A percentile compares a stretch with the other conserved stretches of the same genome.
Conservation (phyloP, 1,140 invertebrate genomes). For the Euura lappo region DNA sequence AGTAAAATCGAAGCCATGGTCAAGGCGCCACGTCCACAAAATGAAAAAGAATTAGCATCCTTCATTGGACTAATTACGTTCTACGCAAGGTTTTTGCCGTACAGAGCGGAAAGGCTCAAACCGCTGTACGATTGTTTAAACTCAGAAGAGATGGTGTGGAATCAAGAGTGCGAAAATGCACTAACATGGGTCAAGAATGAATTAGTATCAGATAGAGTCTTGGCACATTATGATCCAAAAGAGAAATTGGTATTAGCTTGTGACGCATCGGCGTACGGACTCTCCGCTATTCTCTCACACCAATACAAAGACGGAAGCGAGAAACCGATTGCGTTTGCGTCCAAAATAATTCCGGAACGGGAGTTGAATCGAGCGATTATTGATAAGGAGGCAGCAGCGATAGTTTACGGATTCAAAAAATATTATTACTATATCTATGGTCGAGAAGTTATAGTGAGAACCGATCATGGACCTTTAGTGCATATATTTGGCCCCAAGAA, state of each 20-base stretch:
- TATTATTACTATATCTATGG: conserved; percentile 64
- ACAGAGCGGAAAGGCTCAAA: conserved; percentile 23
- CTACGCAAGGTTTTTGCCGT: conserved; percentile 31
- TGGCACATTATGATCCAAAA: conserved; percentile 35
- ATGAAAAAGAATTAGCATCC: conserved; percentile 34
- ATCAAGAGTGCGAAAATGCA: conserved; percentile 43
- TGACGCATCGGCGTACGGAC: conserved; percentile 26
- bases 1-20: conserved; percentile 39
- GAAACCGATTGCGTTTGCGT: conserved; percentile 48
- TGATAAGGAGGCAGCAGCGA: conserved; percentile 62
- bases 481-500: conserved; percentile 48
- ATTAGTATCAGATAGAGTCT: conserved; percentile 29
- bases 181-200: conserved; percentile 24
- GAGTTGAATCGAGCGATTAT: conserved; percentile 61
- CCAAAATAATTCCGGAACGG: conserved; percentile 23
- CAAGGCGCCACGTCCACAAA: conserved; percentile 32
- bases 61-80: conserved; percentile 40
- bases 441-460: conserved; percentile 53
- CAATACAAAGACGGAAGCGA: conserved; percentile 36
- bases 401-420: conserved; percentile 61
- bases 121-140: conserved; percentile 23
- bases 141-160: too few species aligned
- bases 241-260: conserved; percentile 25
- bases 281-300: conserved; percentile 41
- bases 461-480: conserved; percentile 60